phyloP scores from a whole-genome alignment of 2,888 invertebrate genomes.

The Lithophane leautieri region DNA sequence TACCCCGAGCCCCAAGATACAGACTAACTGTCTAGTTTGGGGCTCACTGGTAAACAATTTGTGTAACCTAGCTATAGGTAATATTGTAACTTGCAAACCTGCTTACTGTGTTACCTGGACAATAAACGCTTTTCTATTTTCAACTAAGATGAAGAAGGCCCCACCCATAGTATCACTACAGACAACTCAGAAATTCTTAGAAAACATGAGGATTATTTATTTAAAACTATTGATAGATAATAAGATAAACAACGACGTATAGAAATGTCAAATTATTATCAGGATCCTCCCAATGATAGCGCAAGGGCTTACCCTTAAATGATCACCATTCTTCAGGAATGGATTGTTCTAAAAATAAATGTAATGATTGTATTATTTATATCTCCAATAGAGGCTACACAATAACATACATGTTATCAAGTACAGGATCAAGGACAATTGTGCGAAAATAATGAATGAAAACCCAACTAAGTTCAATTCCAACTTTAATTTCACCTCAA shows the following conservation, averaged over 20 bases:
- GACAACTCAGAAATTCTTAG: not conserved
- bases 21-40: too few relatives aligned
- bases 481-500: conserved; percentile 20
- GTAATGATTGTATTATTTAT: not conserved
- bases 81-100: too few relatives aligned
- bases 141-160: not conserved
- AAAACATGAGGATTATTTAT: not conserved
- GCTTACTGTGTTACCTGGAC: too few relatives aligned
- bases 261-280: not conserved
- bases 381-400: not conserved
- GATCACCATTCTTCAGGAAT: not conserved
- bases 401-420: not conserved
- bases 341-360: not conserved
- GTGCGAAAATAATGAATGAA: conserved; percentile 14
- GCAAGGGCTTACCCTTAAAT: not conserved
- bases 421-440: not conserved
- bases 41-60: too few relatives aligned
- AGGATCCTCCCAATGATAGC: not conserved
- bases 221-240: not conserved
- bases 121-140: too few relatives aligned
- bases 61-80: too few relatives aligned
- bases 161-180: not conserved
- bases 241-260: not conserved
- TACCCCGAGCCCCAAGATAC: too few relatives aligned
- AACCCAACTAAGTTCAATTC: conserved; percentile 9